Evolutionary conservation across 2,888 invertebrate species (phyloP).

Genomic region (Melanchra persicariae): DNA sequence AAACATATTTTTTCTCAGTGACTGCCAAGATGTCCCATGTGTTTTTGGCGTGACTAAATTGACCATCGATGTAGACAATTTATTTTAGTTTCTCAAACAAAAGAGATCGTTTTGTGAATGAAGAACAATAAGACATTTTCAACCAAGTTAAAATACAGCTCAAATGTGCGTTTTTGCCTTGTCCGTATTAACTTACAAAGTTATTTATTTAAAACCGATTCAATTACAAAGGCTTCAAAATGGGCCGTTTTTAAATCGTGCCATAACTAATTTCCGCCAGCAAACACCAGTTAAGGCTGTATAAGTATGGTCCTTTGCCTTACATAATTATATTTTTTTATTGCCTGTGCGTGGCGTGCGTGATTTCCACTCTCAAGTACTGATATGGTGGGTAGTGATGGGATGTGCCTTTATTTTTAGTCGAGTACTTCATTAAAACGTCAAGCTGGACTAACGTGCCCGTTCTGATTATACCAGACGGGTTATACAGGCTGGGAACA

Average conservation of each 20-base stretch:
- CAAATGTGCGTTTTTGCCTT: not conserved
- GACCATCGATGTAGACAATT: constrained; percentile 8
- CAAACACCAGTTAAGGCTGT: constrained; percentile 54
- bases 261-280: constrained; percentile 61
- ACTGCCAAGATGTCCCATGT: not conserved
- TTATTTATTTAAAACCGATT: constrained; percentile 29
- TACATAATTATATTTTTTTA: constrained; percentile 69
- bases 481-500: constrained; percentile 40
- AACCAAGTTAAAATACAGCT: constrained; percentile 7
- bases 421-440: constrained; percentile 63
- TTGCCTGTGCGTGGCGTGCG: constrained; percentile 64
- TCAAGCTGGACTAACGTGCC: constrained; percentile 42
- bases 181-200: constrained; percentile 18
- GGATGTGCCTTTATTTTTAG: constrained; percentile 53
- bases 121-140: constrained; percentile 27
- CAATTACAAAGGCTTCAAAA: constrained; percentile 40
- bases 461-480: constrained; percentile 45
- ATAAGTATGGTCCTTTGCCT: constrained; percentile 58
- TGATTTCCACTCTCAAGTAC: constrained; percentile 65
- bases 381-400: constrained; percentile 64
- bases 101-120: not conserved
- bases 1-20: not conserved
- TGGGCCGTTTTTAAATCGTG: constrained; percentile 22
- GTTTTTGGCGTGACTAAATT: not conserved
- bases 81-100: constrained; percentile 11